Percentiles rank a stretch among this genome's conserved stretches.
These are phyloP conservation scores for Phoeniculus purpureus DNA, from an alignment of 2,797 vertebrate species.

Conservation along the genomic window DNA sequence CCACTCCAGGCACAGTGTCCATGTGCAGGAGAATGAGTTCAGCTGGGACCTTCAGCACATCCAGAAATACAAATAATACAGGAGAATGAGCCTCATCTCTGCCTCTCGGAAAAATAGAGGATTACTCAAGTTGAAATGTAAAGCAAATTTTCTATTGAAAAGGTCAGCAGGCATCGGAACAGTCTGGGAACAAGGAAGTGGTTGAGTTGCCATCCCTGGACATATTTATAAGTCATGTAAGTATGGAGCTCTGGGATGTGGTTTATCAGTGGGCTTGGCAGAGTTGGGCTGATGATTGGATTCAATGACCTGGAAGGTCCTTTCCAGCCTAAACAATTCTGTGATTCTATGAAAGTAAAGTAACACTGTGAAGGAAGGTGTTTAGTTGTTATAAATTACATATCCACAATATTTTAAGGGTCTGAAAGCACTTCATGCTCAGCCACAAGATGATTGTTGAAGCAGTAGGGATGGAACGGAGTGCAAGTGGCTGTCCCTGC, in stretches of 20 bases:
- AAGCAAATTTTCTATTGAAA: too few relatives aligned
- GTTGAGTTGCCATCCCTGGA: too few relatives aligned
- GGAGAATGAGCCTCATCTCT: background rate
- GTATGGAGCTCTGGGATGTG: too few relatives aligned
- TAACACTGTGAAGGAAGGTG: background rate
- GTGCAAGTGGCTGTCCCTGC: background rate
- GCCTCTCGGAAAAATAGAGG: background rate
- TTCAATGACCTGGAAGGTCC: too few relatives aligned
- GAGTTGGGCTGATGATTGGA: too few relatives aligned
- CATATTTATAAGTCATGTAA: too few relatives aligned
- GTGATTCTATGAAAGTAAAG: too few relatives aligned
- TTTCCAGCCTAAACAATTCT: too few relatives aligned
- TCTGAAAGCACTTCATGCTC: background rate
- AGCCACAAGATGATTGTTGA: background rate
- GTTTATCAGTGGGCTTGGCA: too few relatives aligned
- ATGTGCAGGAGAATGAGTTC: background rate
- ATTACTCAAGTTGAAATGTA: background rate
- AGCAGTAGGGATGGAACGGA: background rate
- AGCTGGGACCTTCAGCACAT: background rate
- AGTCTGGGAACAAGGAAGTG: too few relatives aligned
- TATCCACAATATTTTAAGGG: background rate
- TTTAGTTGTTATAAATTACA: background rate
- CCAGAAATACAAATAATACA: background rate
- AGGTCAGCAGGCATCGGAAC: too few relatives aligned
- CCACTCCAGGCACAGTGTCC: rapidly evolving